phyloP scores from a whole-genome alignment of 2,888 invertebrate genomes.

The Hedya salicella region DNA sequence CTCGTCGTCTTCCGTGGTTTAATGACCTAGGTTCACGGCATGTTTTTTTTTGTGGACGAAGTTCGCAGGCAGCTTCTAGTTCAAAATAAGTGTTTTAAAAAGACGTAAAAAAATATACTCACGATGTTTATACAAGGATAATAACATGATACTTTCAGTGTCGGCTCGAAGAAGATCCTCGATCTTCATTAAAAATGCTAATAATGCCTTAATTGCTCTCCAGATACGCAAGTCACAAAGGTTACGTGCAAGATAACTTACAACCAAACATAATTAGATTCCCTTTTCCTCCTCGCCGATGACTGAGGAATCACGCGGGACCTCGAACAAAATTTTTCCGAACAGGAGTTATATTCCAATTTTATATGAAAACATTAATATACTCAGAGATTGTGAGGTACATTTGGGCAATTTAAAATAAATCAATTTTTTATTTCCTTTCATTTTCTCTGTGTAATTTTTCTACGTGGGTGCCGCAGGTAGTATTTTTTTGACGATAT shows the following conservation, averaged over 20 bases:
- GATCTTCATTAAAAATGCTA: background rate
- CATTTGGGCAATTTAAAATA: constrained; percentile 10
- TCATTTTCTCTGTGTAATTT: background rate
- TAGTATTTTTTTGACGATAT: no score
- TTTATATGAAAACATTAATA: constrained; percentile 42
- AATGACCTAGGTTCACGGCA: no score
- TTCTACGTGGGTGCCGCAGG: background rate
- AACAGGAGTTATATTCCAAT: constrained; percentile 35
- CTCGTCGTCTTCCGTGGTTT: no score
- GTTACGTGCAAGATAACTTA: constrained; percentile 20
- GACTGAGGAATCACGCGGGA: constrained; percentile 57
- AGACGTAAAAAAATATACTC: no score
- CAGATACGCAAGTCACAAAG: constrained; percentile 1
- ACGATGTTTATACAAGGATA: background rate
- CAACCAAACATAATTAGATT: constrained; percentile 14
- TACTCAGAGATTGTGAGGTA: constrained; percentile 31
- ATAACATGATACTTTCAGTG: background rate
- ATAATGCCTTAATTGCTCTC: background rate
- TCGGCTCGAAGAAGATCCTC: background rate
- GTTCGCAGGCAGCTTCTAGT: no score
- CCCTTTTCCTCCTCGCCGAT: constrained; percentile 43
- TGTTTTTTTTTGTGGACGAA: no score
- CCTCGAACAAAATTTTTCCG: constrained; percentile 39
- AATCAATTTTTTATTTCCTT: constrained; percentile 19
- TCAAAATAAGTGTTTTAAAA: no score